These are phyloP conservation scores for Chaenocephalus aceratus DNA, from an alignment of 2,113 vertebrate genomes.

Conservation along the genomic window DNA sequence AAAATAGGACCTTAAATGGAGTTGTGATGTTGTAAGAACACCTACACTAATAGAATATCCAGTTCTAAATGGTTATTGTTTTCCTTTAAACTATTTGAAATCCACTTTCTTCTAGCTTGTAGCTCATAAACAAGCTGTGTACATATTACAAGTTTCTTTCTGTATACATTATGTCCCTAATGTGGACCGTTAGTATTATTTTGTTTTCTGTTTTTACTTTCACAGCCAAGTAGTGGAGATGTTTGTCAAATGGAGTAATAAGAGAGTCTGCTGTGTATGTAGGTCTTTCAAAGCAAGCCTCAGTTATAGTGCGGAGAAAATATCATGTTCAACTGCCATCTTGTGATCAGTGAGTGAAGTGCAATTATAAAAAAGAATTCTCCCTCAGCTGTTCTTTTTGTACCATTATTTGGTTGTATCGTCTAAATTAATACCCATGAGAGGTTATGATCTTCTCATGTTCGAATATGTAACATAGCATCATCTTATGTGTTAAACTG, in stretches of 20 bases:
- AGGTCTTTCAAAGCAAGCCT: background rate
- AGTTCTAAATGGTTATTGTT: background rate
- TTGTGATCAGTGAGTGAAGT: slow-evolving; percentile 51
- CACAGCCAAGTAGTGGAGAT: background rate
- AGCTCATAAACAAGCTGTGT: background rate
- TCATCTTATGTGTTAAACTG: too few relatives aligned
- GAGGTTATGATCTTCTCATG: too few relatives aligned
- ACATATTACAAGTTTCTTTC: background rate
- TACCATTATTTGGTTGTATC: too few relatives aligned
- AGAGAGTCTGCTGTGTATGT: background rate
- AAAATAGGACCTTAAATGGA: background rate
- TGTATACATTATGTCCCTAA: background rate
- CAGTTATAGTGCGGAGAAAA: slow-evolving; percentile 3
- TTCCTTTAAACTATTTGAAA: background rate
- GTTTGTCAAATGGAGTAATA: slow-evolving; percentile 18
- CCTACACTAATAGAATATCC: background rate
- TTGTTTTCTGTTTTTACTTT: background rate
- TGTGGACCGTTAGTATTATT: background rate
- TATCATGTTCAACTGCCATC: slow-evolving; percentile 58
- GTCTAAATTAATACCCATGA: too few relatives aligned
- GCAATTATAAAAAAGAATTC: slow-evolving; percentile 30
- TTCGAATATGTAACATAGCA: too few relatives aligned
- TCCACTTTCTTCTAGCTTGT: background rate
- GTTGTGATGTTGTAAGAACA: background rate
- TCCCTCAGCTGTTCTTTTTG: background rate